Base-by-base conservation (phyloP, 92 coral and sea anemone genomes). In the Actinernus sp. region DNA sequence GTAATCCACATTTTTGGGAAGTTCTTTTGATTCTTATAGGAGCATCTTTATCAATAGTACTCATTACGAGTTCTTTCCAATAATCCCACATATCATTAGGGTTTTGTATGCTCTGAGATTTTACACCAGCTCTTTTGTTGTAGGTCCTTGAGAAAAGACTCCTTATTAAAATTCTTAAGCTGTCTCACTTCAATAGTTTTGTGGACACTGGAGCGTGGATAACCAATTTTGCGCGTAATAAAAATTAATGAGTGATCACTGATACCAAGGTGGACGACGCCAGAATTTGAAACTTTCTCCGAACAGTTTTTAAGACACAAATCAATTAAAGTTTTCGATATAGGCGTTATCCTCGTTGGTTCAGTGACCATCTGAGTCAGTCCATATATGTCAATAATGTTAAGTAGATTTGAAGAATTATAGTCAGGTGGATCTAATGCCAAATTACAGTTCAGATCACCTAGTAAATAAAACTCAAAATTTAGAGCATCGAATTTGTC, bases 341-440 rank as follows among this genome's bases (percentile, higher is more conserved):
- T 69, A n/a, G 46, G 76, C 40, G 87, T 83, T 13, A 83, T 69
- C 72, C 83, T 49, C 11, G 90, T 88, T 29, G 95, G 95, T 61
- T 83, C 73, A 25, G 71, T 66, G 44, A 83, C 81, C 33, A 88
- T 46, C 16, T 83, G 87, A 32, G 33, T 55, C 71, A 88, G 62
- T 12, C 86, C 83, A 49, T 77, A 78, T 8, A 78, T 69, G 38
- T 77, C 82, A 55, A 78, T 64, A 41, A 78, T 88, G 31, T 83
- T 76, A 19, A 52, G 39, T 3, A 88, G 83, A 8, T 76, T 62
- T 34, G 55, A 26, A 26, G 75, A 49, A 49, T 68, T 54, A 78
- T 23, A 30, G 34, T 59, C 56, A 31, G 37, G 58, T 10, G 12
- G 26, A 22, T 48, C 53, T 13, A 56, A 19, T n/a, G 9, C 13